A percentile compares a stretch with the other conserved stretches of the same genome.
Conservation (phyloP, 2,113 vertebrate genomes). For the Procavia capensis region DNA sequence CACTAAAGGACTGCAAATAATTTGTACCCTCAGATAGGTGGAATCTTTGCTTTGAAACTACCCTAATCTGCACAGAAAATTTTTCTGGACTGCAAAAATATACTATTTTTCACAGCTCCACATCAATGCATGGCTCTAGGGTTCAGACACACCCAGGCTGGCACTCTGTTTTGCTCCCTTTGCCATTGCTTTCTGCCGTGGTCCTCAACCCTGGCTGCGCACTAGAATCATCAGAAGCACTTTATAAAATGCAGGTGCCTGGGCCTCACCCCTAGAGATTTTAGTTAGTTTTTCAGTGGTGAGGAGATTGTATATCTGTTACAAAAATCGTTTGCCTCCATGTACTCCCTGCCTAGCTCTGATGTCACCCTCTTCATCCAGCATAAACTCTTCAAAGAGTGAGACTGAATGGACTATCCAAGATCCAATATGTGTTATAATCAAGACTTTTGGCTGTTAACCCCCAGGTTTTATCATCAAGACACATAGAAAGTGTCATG, state of each 20-base stretch:
- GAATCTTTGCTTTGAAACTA: not conserved
- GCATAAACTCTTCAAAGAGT: not conserved
- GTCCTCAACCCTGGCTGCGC: not conserved
- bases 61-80: not conserved
- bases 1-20: slow-evolving; percentile 23
- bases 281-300: accelerated
- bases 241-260: not conserved
- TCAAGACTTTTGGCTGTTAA: accelerated
- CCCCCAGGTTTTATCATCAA: not conserved
- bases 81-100: not conserved
- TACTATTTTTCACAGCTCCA: not conserved
- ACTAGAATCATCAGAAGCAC: not conserved
- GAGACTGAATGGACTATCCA: not conserved
- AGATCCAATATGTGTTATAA: not conserved
- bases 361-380: too few relatives aligned
- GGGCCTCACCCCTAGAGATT: accelerated
- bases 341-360: too few relatives aligned
- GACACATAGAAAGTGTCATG: not conserved
- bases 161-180: accelerated
- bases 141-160: not conserved
- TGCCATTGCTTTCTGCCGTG: not conserved
- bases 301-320: not conserved
- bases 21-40: not conserved
- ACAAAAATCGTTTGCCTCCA: too few relatives aligned
- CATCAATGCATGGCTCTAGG: not conserved